Conservation (phyloP, 2,888 invertebrate species). For the Rhamphomyia laevipes region DNA sequence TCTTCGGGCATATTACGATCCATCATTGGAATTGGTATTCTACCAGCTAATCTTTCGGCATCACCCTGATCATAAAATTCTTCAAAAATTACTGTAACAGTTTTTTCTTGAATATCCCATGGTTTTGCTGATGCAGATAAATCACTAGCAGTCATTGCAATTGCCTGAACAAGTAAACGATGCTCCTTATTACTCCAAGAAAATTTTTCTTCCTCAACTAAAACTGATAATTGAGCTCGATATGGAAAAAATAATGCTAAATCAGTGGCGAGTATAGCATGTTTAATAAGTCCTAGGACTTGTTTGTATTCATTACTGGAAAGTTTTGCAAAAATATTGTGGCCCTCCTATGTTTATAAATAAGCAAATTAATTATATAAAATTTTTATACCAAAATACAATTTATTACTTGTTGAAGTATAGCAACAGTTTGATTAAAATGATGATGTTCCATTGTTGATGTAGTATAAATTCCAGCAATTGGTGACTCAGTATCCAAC, state of each 20-base stretch:
- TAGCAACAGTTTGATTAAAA: conserved; percentile 78
- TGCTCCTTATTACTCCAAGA: conserved; percentile 55
- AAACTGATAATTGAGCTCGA: conserved; percentile 46
- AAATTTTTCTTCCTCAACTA: conserved; percentile 45
- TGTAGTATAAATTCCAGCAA: conserved; percentile 75
- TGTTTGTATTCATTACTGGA: conserved; percentile 62
- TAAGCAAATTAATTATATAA: too few species aligned
- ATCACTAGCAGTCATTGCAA: conserved; percentile 76
- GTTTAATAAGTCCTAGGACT: conserved; percentile 61
- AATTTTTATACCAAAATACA: background rate
- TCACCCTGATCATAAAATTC: conserved; percentile 74
- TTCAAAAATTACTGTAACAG: conserved; percentile 69
- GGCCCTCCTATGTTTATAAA: conserved; percentile 54
- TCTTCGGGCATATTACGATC: conserved; percentile 60
- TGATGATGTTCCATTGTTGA: conserved; percentile 83
- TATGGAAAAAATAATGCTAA: conserved; percentile 72
- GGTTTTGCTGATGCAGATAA: conserved; percentile 75
- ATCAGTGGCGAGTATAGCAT: conserved; percentile 78
- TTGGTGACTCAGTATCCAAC: conserved; percentile 67
- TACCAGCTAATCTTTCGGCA: conserved; percentile 54
- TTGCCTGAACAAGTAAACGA: conserved; percentile 57
- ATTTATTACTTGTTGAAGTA: conserved; percentile 55
- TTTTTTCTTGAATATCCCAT: conserved; percentile 68
- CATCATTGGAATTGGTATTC: conserved; percentile 70
- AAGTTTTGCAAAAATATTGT: conserved; percentile 70